Evolutionary conservation across 2,888 invertebrate genomes (phyloP).

Genomic region (Drosophila demipolita): DNA sequence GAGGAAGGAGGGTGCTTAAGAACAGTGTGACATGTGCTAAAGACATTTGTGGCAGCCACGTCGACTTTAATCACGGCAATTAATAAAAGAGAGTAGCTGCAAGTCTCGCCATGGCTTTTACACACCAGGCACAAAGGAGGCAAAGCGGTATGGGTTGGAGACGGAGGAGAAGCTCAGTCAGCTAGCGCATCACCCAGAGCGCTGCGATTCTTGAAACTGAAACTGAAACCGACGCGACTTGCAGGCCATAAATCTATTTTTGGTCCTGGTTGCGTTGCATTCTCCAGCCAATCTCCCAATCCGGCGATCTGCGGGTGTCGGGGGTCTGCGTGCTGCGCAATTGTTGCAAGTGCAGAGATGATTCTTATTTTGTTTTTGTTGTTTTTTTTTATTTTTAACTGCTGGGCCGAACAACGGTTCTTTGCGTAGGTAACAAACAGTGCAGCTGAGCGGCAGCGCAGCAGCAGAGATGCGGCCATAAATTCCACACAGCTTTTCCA

Average conservation of each 20-base stretch:
- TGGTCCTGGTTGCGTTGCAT: conserved; percentile 56
- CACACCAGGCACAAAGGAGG: conserved; percentile 54
- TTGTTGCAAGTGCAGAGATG: conserved; percentile 64
- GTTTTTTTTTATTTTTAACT: conserved; percentile 69
- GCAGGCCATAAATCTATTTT: conserved; percentile 78
- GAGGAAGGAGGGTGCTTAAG: not conserved
- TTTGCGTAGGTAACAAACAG: conserved; percentile 75
- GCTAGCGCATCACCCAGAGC: conserved; percentile 67
- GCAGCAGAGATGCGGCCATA: conserved; percentile 43
- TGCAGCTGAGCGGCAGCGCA: conserved; percentile 3
- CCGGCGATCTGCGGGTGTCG: not conserved
- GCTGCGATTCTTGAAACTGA: conserved; percentile 56
- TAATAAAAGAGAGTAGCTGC: conserved; percentile 56
- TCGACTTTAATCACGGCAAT: conserved; percentile 76
- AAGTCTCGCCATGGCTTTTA: conserved; percentile 19
- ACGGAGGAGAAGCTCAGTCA: conserved; percentile 5
- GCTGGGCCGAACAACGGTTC: conserved; percentile 55
- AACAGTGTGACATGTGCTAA: conserved; percentile 74
- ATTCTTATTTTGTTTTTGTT: conserved; percentile 20
- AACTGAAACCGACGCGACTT: conserved; percentile 49
- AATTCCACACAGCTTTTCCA: conserved; percentile 60
- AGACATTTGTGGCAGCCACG: conserved; percentile 65
- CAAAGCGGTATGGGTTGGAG: conserved; percentile 1
- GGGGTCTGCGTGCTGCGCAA: conserved; percentile 72
- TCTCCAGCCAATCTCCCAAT: conserved; percentile 56